Base-by-base conservation (phyloP, 2,113 vertebrate species). In the Zootoca vivipara region DNA sequence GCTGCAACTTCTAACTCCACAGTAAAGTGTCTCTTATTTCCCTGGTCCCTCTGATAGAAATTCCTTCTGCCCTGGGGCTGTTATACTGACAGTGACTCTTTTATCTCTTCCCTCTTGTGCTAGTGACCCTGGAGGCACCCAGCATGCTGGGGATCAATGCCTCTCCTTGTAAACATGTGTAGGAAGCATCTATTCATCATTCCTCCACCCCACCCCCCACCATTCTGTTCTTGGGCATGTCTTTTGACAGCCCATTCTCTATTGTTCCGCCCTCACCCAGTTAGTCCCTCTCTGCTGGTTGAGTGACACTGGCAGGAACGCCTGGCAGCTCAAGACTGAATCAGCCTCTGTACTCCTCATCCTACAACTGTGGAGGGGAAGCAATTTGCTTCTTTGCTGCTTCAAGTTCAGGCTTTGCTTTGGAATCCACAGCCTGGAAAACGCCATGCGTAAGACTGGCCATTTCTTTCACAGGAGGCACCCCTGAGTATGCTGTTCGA, bases 101-200 rank as follows among this genome's bases (percentile, higher is more conserved):
- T 85, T 89, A 86, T 89, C 88, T 26, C 78, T 67, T 85, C 78
- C 83, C 58, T 86, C 70, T 72, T 82, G 70, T 89, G 88, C 73
- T 65, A 86, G 88, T 82, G 88, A 89, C 78, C 84, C 85, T 69
- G 73, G 42, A 89, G 88, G 78, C 88, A 86, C 88, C 84, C 78
- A 82, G 83, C 78, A 89, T 85, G 85, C 78, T 56, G 70, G 75
- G 62, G 86, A 86, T 82, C 88, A 86, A 86, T 89, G 83, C 79
- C 42, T 69, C 46, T 67, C 78, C 79, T 89, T 89, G 88, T 89
- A 89, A 89, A 89, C 88, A 89, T 85, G 78, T 82, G 84, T 86
- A 89, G 88, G 83, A 82, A 89, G 79, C 62, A 81, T 86, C 88
- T 75, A 86, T 74, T 84, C 73, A 74, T 74, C 86, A 87, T 79